Base-by-base conservation (phyloP, 2,113 vertebrate species). In the Kryptolebias marmoratus region DNA sequence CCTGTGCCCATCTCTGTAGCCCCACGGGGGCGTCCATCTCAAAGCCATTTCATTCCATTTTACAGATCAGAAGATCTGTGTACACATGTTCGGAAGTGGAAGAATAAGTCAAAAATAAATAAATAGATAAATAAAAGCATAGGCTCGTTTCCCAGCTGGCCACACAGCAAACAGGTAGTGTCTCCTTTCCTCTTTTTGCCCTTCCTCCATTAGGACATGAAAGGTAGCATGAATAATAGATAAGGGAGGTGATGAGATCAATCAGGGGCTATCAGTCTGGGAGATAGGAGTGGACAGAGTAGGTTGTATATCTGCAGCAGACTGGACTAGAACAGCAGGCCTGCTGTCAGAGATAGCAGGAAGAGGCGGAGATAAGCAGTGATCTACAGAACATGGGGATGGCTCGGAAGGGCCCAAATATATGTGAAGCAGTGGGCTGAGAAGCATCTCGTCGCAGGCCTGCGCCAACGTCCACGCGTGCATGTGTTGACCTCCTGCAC, bases 41-140 rank as follows among this genome's bases (percentile, higher is more conserved):
- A 94, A 94, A 91, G 94, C 95, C 92, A 95, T 95, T 95, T 85
- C 91, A 94, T 95, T 94, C 94, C 92, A 97, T 97, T 97, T 96
- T 94, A 94, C 93, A 96, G 95, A 96, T 95, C 85, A 95, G 84
- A 93, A 95, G 94, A 95, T 95, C 94, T 94, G 90, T 89, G 91
- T 93, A 93, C 92, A 89, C 92, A 91, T 73, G 87, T 93, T 92
- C 90, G 92, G 84, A 82, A 80, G 74, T 91, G 93, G 94, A 93
- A 93, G 82, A 93, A 92, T 92, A 89, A 10, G 90, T 94, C 93
- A 94, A 95, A 93, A 93, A 95, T 95, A 94, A 91, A 94, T 94
- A 95, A 93, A 93, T 95, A 95, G 94, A 95, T 95, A 94, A 91
- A 93, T 93, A 89, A 94, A 94, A 95, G 93, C 95, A 93, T 93